Evolutionary conservation across 2,797 vertebrate genomes (phyloP).

Genomic region (Falco cherrug): DNA sequence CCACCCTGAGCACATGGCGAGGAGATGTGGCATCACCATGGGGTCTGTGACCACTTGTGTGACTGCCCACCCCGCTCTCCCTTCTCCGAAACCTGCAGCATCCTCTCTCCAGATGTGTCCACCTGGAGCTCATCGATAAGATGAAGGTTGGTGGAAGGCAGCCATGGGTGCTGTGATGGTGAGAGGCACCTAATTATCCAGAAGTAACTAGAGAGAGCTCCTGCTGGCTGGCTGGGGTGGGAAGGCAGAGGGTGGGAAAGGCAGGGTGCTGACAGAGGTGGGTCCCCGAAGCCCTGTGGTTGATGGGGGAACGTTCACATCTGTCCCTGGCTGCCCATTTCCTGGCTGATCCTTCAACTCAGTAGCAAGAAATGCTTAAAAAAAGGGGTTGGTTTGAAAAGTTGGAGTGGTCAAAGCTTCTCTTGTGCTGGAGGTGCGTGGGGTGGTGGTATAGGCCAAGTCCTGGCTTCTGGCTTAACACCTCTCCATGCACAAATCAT

Average conservation of each 20-base stretch:
- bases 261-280: background rate
- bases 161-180: background rate
- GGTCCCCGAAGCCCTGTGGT: fast-evolving
- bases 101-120: background rate
- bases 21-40: background rate
- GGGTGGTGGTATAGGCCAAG: fast-evolving
- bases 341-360: background rate
- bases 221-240: background rate
- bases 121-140: background rate
- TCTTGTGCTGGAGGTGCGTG: background rate
- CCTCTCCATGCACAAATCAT: background rate
- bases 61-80: background rate
- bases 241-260: background rate
- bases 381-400: background rate
- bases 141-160: background rate
- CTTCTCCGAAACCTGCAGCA: background rate
- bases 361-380: background rate
- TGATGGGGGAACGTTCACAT: fast-evolving
- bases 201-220: background rate
- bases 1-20: background rate
- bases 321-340: background rate
- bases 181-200: background rate
- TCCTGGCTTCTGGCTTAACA: background rate
- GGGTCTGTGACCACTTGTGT: background rate
- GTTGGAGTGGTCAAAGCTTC: background rate